Evolutionary conservation across 2,888 invertebrate species (phyloP).

Genomic region (Clepsis dumicolana): DNA sequence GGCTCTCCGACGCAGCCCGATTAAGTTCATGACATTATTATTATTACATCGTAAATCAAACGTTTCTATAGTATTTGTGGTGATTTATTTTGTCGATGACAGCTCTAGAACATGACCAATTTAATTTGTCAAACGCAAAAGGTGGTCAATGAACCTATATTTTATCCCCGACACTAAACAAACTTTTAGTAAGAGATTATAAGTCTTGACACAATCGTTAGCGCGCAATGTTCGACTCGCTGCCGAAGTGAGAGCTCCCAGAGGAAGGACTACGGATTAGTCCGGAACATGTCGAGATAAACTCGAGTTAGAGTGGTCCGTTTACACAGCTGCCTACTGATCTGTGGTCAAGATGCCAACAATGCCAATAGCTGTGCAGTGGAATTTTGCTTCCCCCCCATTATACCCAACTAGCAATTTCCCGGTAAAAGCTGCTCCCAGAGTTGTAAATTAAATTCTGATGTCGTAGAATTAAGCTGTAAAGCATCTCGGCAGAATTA

Average conservation of each 20-base stretch:
- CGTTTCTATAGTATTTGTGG: constrained; percentile 44
- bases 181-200: too few relatives aligned
- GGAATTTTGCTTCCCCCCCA: constrained; percentile 54
- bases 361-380: constrained; percentile 52
- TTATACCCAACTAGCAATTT: constrained; percentile 60
- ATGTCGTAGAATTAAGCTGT: constrained; percentile 71
- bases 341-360: constrained; percentile 46
- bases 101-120: neutral
- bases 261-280: too few relatives aligned
- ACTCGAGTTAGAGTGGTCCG: too few relatives aligned
- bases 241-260: too few relatives aligned
- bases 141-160: neutral
- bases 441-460: constrained; percentile 74
- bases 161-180: too few relatives aligned
- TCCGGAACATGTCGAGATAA: too few relatives aligned
- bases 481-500: constrained; percentile 58
- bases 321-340: constrained; percentile 36
- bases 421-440: constrained; percentile 62
- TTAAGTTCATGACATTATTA: constrained; percentile 74
- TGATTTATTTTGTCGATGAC: neutral
- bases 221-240: too few relatives aligned
- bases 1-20: constrained; percentile 64
- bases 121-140: neutral
- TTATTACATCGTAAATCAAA: constrained; percentile 65
- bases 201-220: too few relatives aligned